Base-by-base conservation (phyloP, 2,797 vertebrate species). In the Gymnocypris eckloni region DNA sequence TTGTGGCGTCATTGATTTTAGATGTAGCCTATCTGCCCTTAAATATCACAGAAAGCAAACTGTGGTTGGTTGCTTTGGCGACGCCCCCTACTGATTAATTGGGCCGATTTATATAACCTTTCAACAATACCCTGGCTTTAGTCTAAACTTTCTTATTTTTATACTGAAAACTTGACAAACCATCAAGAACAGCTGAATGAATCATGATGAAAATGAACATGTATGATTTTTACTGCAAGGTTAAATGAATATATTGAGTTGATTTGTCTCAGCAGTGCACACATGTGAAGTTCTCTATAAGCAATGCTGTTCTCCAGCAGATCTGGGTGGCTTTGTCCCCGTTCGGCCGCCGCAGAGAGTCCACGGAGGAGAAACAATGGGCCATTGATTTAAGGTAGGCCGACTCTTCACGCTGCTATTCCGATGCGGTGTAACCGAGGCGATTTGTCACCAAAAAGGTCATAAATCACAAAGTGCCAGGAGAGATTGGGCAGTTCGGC, bases 361-460 rank as follows among this genome's bases (percentile, higher is more conserved):
- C 45, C 79, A 39, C 66, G n/a, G 67, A 64, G 48, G 81, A 83
- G 20, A 79, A 90, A 91, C 89, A 90, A 88, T 89, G 84, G 87
- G 43, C 86, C 88, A 90, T 89, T 83, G 90, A 90, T 91, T 90
- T 86, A 39, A 70, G 79, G 75, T 37, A 82, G 83, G 82, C 85
- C 59, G 48, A 86, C 83, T 84, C 78, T 87, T 77, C 70, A 39
- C 79, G 41, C 87, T 69, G 89, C 80, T 82, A 76, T 80, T 85
- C 87, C 86, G 70, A 80, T 81, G 83, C 88, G 72, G 83, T 90
- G 86, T 75, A 80, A 86, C 86, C 12, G 79, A 84, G 89, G 92
- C 87, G 90, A 94, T 94, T 93, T 93, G 90, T 94, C 93, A 94
- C 93, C 88, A 87, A 90, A 91, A 92, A 91, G 91, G 90, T 90